phyloP scores from a whole-genome alignment of 1,140 invertebrate species.

The Apis dorsata region DNA sequence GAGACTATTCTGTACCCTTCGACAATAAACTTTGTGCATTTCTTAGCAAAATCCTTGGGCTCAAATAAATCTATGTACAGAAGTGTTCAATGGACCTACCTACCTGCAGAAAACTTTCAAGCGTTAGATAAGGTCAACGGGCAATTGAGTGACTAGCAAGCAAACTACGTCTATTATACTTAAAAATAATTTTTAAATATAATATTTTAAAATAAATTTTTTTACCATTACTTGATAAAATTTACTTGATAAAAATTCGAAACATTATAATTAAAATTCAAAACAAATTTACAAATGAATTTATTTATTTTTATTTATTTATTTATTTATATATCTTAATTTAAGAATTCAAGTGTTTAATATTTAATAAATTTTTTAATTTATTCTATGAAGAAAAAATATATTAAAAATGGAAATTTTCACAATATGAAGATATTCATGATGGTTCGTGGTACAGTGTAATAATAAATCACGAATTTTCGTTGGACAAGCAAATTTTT shows the following conservation, averaged over 20 bases:
- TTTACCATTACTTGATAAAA: too few species aligned
- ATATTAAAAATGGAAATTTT: not conserved
- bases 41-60: not conserved
- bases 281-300: too few species aligned
- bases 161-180: not conserved
- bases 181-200: too few species aligned
- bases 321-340: too few species aligned
- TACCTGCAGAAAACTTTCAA: not conserved
- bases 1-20: not conserved
- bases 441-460: too few species aligned
- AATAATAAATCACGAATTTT: not conserved
- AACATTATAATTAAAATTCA: too few species aligned
- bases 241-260: too few species aligned
- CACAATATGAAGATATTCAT: not conserved
- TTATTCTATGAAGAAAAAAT: not conserved
- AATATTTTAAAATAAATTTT: too few species aligned
- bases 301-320: too few species aligned
- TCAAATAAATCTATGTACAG: not conserved
- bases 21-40: slow-evolving; percentile 14
- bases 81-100: not conserved
- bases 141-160: not conserved
- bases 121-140: not conserved
- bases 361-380: not conserved
- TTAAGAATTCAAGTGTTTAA: not conserved
- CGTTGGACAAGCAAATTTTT: not conserved